Conservation (phyloP, 2,888 invertebrate species). For the Heterodera filipjevi region DNA sequence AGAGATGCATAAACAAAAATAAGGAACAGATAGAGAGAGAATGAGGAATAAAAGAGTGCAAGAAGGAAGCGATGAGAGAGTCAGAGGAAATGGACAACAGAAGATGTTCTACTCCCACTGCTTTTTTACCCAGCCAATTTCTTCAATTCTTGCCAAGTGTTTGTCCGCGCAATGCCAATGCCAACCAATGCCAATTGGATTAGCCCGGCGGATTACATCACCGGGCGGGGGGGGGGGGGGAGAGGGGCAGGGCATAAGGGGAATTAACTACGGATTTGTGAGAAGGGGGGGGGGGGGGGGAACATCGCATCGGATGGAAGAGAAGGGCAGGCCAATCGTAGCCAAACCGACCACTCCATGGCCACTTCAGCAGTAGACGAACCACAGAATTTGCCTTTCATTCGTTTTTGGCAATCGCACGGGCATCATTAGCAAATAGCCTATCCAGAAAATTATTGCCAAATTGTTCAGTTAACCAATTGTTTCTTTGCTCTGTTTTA, state of each 20-base stretch:
- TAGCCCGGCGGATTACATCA: constrained; percentile 12
- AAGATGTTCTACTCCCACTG: not conserved
- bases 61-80: not conserved
- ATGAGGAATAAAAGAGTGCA: not conserved
- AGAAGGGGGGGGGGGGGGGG: not conserved
- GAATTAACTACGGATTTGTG: not conserved
- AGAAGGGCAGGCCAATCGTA: not conserved
- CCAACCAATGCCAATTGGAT: constrained; percentile 15
- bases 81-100: not conserved
- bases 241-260: not conserved
- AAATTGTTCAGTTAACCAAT: no score
- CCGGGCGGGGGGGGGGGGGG: not conserved
- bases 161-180: constrained; percentile 5
- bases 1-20: no score
- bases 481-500: no score
- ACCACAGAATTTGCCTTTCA: not conserved
- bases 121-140: not conserved
- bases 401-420: not conserved
- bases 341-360: not conserved
- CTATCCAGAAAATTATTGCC: no score
- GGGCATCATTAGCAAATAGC: no score
- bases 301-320: not conserved
- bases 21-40: not conserved
- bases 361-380: not conserved
- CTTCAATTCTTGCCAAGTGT: not conserved